phyloP scores from a whole-genome alignment of 2,888 invertebrate species.

The Cancer borealis region DNA sequence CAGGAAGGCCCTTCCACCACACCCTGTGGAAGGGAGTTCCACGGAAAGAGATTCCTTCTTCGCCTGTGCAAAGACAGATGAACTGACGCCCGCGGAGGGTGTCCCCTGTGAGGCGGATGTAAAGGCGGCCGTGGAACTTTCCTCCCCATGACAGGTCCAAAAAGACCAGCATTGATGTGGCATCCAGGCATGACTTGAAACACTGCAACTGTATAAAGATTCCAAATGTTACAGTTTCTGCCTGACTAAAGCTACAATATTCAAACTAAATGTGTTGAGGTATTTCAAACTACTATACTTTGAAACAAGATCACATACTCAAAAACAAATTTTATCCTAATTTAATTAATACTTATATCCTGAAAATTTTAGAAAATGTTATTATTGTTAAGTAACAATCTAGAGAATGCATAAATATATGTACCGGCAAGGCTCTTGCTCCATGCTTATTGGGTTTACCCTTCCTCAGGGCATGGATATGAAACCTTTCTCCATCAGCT shows the following conservation, averaged over 20 bases:
- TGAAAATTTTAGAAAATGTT: background rate
- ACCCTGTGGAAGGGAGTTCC: constrained; percentile 59
- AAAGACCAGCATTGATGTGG: constrained; percentile 50
- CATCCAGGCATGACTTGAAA: constrained; percentile 42
- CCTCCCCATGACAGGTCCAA: constrained; percentile 55
- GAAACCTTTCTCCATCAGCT: constrained; percentile 25
- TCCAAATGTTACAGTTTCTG: background rate
- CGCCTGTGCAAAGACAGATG: constrained; percentile 49
- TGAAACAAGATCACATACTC: background rate
- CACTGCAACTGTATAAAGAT: constrained; percentile 45
- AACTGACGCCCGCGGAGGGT: constrained; percentile 59
- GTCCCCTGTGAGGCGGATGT: constrained; percentile 62
- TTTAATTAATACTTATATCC: background rate
- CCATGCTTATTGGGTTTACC: background rate
- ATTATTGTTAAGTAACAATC: background rate
- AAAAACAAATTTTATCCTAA: background rate
- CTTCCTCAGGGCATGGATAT: constrained; percentile 15
- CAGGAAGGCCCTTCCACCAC: constrained; percentile 63
- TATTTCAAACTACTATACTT: background rate
- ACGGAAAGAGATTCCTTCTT: constrained; percentile 25
- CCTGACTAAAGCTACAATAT: background rate
- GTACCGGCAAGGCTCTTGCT: background rate
- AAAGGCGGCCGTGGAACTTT: background rate
- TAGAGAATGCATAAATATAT: background rate
- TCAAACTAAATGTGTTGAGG: background rate